Percentiles rank a stretch among this genome's conserved stretches.
Evolutionary conservation across 1,140 invertebrate species (phyloP).

Genomic region (Hylaeus volcanicus): DNA sequence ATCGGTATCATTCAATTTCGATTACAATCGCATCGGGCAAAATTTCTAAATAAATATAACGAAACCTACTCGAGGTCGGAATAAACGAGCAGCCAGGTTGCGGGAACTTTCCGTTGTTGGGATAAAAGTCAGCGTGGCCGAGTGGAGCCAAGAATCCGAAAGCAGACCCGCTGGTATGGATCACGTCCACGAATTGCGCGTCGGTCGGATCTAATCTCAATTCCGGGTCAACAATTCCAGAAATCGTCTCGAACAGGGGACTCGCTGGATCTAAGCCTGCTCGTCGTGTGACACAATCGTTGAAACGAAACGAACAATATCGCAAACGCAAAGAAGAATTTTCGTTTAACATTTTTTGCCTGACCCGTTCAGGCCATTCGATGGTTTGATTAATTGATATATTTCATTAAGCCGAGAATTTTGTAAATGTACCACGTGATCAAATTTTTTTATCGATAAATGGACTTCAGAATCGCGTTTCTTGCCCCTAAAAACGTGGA

Average conservation of each 20-base stretch:
- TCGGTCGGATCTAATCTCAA: conserved; percentile 77
- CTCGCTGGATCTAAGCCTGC: conserved; percentile 82
- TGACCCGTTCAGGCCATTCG: no score
- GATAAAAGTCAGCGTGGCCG: conserved; percentile 82
- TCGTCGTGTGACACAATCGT: not conserved
- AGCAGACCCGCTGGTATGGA: conserved; percentile 80
- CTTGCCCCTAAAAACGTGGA: no score
- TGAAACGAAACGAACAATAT: not conserved
- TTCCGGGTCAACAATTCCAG: conserved; percentile 70
- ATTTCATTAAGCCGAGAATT: no score
- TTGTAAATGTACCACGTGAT: no score
- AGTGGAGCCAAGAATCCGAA: conserved; percentile 75
- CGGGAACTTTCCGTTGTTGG: conserved; percentile 74
- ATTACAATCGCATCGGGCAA: not conserved
- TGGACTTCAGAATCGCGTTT: no score
- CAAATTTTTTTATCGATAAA: no score
- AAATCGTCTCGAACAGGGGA: conserved; percentile 77
- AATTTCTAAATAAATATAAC: not conserved
- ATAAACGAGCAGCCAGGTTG: conserved; percentile 76
- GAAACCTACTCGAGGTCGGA: conserved; percentile 65
- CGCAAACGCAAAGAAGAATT: not conserved
- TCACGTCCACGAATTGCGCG: conserved; percentile 81
- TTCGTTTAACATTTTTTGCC: no score
- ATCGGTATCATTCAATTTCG: not conserved
- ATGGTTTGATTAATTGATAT: no score